These are phyloP conservation scores for Gari tellinella DNA, from an alignment of 2,888 invertebrate genomes.

Conservation along the genomic window DNA sequence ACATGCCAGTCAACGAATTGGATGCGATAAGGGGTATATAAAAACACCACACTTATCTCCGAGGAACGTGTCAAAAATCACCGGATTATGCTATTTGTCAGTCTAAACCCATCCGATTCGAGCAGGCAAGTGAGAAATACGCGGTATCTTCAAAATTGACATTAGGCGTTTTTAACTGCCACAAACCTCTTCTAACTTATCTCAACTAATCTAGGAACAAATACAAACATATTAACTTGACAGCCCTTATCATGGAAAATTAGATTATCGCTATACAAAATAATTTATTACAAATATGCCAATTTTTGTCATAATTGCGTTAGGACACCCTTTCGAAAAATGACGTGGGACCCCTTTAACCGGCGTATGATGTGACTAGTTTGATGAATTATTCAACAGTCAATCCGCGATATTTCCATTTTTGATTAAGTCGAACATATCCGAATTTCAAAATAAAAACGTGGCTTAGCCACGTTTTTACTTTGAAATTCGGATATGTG, in stretches of 20 bases:
- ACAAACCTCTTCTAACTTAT: slow-evolving; percentile 23
- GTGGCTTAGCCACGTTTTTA: too few relatives aligned
- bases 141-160: slow-evolving; percentile 13
- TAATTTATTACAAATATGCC: slow-evolving; percentile 58
- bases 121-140: slow-evolving; percentile 13
- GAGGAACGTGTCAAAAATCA: slow-evolving; percentile 44
- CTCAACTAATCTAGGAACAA: slow-evolving; percentile 48
- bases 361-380: too few relatives aligned
- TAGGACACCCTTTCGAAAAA: neutral
- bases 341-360: too few relatives aligned
- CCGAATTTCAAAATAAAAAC: too few relatives aligned
- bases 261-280: slow-evolving; percentile 56
- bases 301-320: slow-evolving; percentile 36
- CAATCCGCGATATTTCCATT: too few relatives aligned
- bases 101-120: too few relatives aligned
- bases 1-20: slow-evolving; percentile 30
- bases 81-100: slow-evolving; percentile 29
- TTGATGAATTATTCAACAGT: too few relatives aligned
- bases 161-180: slow-evolving; percentile 45
- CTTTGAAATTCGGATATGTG: too few relatives aligned
- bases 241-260: slow-evolving; percentile 47
- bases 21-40: slow-evolving; percentile 11
- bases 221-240: slow-evolving; percentile 59
- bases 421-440: too few relatives aligned
- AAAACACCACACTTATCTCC: slow-evolving; percentile 45